Conservation (phyloP, 2,113 vertebrate species). For the Tiliqua scincoides region DNA sequence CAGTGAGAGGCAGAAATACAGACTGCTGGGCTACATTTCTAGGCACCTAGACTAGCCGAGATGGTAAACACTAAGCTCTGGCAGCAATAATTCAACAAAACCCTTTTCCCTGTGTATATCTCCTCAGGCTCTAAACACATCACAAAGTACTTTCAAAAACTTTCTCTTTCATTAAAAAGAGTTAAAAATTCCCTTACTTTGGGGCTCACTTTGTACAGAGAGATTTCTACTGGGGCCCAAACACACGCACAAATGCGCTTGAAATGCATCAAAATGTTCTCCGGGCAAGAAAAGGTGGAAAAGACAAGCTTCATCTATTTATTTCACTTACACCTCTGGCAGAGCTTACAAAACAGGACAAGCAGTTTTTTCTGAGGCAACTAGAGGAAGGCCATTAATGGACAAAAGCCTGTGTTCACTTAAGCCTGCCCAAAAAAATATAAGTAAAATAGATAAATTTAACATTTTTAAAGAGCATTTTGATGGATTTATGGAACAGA, state of each 20-base stretch:
- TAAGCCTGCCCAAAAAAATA: conserved; percentile 25
- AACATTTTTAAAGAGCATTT: conserved; percentile 32
- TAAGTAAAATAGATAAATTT: conserved; percentile 41
- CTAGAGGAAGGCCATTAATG: conserved; percentile 3
- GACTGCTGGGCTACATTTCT: accelerated
- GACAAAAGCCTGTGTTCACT: conserved; percentile 22
- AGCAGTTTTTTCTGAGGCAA: conserved; percentile 41
- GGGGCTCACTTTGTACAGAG: conserved; percentile 50
- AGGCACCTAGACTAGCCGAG: neutral
- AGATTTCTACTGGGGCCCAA: conserved; percentile 39
- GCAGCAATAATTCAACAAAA: neutral
- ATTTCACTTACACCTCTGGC: conserved; percentile 45
- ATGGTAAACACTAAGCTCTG: neutral
- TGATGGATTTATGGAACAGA: conserved; percentile 17
- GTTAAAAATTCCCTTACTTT: conserved; percentile 39
- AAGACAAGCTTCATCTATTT: conserved; percentile 54
- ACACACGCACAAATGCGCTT: neutral
- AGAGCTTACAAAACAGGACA: neutral
- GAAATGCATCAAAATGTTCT: conserved; percentile 47
- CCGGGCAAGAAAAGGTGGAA: conserved; percentile 3
- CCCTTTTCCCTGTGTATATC: neutral
- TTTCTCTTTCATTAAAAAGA: neutral
- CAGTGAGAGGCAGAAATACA: accelerated
- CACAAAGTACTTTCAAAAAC: neutral
- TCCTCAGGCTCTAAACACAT: neutral